A percentile compares a stretch with the other conserved stretches of the same genome.
Evolutionary conservation across 2,888 invertebrate genomes (phyloP).

Genomic region (Lasioglossum villosulum): DNA sequence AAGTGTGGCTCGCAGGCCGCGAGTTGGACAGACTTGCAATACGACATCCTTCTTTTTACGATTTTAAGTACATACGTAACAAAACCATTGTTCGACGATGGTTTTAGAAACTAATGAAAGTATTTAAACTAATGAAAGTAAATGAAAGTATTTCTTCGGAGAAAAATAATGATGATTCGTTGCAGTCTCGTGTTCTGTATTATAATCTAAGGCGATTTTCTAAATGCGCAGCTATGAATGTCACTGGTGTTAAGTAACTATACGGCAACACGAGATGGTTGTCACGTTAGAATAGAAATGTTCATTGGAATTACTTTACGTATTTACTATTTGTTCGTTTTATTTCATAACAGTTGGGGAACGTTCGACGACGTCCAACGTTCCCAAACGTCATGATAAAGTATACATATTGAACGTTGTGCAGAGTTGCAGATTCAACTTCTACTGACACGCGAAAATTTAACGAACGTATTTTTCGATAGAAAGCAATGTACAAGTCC

Average conservation of each 20-base stretch:
- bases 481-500: not conserved
- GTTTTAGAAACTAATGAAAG: not conserved
- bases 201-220: not conserved
- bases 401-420: not conserved
- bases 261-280: not conserved
- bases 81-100: not conserved
- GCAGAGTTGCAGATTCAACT: not conserved
- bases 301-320: not conserved
- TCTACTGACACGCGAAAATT: not conserved
- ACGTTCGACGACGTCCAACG: not conserved
- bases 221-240: not conserved
- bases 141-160: not conserved
- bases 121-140: not conserved
- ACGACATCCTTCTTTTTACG: not conserved
- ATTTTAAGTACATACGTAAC: not conserved
- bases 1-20: no score
- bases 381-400: not conserved
- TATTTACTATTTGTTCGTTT: not conserved
- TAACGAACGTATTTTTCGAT: slow-evolving; percentile 9
- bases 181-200: not conserved
- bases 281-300: not conserved
- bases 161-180: not conserved
- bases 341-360: not conserved
- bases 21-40: not conserved
- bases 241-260: not conserved